Conservation (phyloP, 2,797 vertebrate genomes). For the Leptoclinus maculatus region DNA sequence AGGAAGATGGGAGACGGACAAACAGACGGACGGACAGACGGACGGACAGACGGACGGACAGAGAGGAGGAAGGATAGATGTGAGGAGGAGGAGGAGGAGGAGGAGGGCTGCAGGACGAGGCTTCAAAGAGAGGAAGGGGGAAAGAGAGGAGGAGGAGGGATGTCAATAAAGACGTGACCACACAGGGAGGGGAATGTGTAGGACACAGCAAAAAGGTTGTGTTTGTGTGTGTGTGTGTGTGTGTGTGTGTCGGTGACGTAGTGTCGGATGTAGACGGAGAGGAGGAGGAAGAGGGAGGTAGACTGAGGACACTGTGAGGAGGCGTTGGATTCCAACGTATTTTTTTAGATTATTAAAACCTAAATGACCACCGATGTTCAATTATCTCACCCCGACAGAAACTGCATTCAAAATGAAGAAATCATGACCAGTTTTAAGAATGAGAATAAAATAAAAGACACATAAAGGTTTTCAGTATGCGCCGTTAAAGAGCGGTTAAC, state of each 20-base stretch:
- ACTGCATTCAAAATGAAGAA: neutral
- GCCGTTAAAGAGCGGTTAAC: neutral
- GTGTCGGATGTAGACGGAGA: slow-evolving; percentile 46
- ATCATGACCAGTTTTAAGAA: neutral
- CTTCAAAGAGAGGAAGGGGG: slow-evolving; percentile 14
- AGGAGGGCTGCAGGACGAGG: slow-evolving; percentile 2
- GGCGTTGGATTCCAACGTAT: slow-evolving; percentile 32
- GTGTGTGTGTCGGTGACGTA: slow-evolving; percentile 47
- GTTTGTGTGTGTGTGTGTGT: neutral
- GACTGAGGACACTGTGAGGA: neutral
- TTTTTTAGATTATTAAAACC: neutral
- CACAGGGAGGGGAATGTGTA: slow-evolving; percentile 22
- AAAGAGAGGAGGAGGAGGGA: slow-evolving; percentile 11
- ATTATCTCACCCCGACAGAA: neutral
- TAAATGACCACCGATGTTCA: neutral
- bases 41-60: neutral
- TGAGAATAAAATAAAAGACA: too few species aligned
- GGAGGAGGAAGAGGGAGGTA: slow-evolving; percentile 10
- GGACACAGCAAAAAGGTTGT: slow-evolving; percentile 22
- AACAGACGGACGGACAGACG: slow-evolving; percentile 4
- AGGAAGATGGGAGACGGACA: neutral
- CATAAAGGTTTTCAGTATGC: neutral
- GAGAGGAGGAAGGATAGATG: slow-evolving; percentile 6
- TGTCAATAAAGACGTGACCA: slow-evolving; percentile 55
- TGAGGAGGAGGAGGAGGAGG: slow-evolving; percentile 20